A percentile compares a stretch with the other conserved stretches of the same genome.
Conservation (phyloP, 2,888 invertebrate genomes). For the Euproctis similis region DNA sequence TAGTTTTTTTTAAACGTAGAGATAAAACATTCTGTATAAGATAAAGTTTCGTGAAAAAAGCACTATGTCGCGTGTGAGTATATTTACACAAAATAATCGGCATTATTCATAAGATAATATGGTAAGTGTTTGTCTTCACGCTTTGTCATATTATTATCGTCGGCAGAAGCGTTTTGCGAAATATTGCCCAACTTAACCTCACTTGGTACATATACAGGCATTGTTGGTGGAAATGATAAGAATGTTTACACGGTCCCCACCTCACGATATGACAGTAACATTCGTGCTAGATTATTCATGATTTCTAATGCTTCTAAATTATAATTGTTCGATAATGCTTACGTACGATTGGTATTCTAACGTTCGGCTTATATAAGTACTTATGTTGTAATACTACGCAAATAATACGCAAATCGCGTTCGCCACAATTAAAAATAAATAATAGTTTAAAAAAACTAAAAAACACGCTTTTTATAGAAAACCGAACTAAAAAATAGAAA, state of each 20-base stretch:
- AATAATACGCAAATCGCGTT: too few species aligned
- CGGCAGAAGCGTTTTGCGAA: constrained; percentile 65
- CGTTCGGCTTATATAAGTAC: too few species aligned
- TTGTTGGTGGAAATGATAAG: constrained; percentile 40
- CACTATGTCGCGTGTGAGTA: constrained; percentile 51
- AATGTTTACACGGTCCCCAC: constrained; percentile 32
- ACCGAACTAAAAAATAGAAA: too few species aligned
- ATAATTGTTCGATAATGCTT: too few species aligned
- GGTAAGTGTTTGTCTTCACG: constrained; percentile 63
- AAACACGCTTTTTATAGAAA: too few species aligned
- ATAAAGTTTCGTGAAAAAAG: constrained; percentile 63
- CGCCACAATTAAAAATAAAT: too few species aligned
- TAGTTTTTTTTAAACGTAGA: too few species aligned
- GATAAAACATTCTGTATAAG: constrained; percentile 55
- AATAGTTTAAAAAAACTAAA: too few species aligned
- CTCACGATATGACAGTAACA: constrained; percentile 15
- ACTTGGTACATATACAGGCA: constrained; percentile 37
- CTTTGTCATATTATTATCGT: constrained; percentile 63
- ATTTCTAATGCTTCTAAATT: constrained; percentile 13
- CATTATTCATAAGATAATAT: constrained; percentile 75
- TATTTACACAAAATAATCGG: constrained; percentile 71
- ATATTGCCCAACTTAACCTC: constrained; percentile 52
- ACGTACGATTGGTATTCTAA: too few species aligned
- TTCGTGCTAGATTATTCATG: constrained; percentile 14
- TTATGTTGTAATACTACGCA: too few species aligned